Percentiles rank a stretch among this genome's conserved stretches.
Evolutionary conservation across 1,140 invertebrate species (phyloP).

Genomic region (Pseudachorutes palmiensis): DNA sequence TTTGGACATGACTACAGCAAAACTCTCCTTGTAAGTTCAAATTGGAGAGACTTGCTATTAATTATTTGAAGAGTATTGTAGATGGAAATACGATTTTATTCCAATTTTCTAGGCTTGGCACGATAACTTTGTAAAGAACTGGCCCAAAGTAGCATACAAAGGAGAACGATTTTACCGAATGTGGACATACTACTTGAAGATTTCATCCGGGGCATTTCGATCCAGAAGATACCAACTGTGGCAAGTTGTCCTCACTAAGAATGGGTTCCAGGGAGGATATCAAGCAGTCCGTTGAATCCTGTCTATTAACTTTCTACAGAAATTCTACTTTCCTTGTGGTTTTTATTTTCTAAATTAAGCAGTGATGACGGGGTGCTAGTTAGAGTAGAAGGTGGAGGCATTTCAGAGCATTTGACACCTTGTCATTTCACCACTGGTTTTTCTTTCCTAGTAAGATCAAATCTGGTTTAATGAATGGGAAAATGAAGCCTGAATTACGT

Average conservation of each 20-base stretch:
- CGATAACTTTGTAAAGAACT: conserved; percentile 32
- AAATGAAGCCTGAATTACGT: no score
- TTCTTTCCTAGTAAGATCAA: no score
- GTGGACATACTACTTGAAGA: conserved; percentile 34
- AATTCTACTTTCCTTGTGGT: no score
- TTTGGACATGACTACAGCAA: conserved; percentile 31
- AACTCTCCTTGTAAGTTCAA: conserved; percentile 20
- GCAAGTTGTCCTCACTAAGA: conserved; percentile 35
- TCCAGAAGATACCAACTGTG: conserved; percentile 26
- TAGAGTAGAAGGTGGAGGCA: no score
- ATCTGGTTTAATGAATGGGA: no score
- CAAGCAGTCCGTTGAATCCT: conserved; percentile 25
- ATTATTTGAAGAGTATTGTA: no score
- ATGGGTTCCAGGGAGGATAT: conserved; percentile 32
- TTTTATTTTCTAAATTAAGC: no score
- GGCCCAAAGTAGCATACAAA: conserved; percentile 29
- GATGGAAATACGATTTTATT: no score
- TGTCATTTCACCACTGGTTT: no score
- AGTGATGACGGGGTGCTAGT: no score
- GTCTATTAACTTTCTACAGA: background rate
- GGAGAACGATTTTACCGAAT: conserved; percentile 31
- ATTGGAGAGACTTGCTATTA: no score
- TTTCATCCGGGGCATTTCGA: conserved; percentile 27
- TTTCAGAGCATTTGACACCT: no score
- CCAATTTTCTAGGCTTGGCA: conserved; percentile 34